phyloP scores from a whole-genome alignment of 1,140 invertebrate genomes.

The Brachionus rotundiformis region DNA sequence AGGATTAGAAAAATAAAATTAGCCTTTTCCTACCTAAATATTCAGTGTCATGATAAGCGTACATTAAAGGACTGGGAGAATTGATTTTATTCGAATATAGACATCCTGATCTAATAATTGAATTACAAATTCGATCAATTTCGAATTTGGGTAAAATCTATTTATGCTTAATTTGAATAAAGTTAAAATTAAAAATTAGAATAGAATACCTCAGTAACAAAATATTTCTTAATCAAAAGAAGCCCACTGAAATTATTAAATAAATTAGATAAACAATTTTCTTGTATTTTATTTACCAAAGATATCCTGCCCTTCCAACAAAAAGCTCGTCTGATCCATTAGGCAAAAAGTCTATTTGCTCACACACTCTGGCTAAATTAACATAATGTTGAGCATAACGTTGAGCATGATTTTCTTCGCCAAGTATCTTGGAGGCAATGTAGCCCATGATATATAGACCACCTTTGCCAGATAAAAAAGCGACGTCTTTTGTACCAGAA shows the following conservation, averaged over 20 bases:
- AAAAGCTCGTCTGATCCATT: constrained; percentile 75
- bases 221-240: constrained; percentile 23
- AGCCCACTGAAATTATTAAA: constrained; percentile 1
- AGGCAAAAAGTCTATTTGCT: constrained; percentile 31
- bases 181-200: background rate
- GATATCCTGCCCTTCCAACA: constrained; percentile 80
- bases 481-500: constrained; percentile 13
- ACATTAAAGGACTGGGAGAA: constrained; percentile 51
- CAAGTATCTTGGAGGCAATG: constrained; percentile 18
- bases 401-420: constrained; percentile 25
- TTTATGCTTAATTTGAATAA: background rate
- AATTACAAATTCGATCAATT: constrained; percentile 39
- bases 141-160: constrained; percentile 18
- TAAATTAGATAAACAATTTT: constrained; percentile 72
- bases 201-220: constrained; percentile 15
- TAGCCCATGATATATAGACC: constrained; percentile 17
- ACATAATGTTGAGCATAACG: constrained; percentile 27
- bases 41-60: constrained; percentile 34
- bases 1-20: background rate
- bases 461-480: constrained; percentile 43
- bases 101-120: constrained; percentile 28
- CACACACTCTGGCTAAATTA: constrained; percentile 19
- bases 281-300: constrained; percentile 59
- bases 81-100: constrained; percentile 3
- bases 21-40: constrained; percentile 13